Conservation (phyloP, 2,113 vertebrate genomes). For the Caloenas nicobarica region DNA sequence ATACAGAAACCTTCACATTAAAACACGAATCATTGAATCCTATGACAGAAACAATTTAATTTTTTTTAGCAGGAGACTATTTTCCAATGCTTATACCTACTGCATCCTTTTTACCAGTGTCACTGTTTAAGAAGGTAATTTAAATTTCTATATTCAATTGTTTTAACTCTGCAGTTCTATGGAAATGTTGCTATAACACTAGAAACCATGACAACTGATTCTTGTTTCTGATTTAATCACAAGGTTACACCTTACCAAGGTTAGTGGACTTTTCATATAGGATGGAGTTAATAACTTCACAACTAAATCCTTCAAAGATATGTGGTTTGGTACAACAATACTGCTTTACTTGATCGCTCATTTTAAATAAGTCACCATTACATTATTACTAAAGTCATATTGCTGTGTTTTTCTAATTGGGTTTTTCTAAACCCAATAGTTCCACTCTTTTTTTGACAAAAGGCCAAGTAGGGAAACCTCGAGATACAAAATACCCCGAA, state of each 20-base stretch:
- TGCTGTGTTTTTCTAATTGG: not conserved
- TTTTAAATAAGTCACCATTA: not conserved
- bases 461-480: not conserved
- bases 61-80: not conserved
- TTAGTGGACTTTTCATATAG: not conserved
- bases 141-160: not conserved
- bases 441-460: not conserved
- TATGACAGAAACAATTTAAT: not conserved
- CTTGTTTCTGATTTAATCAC: slow-evolving; percentile 9
- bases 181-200: slow-evolving; percentile 5
- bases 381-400: not conserved
- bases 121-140: not conserved
- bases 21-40: not conserved
- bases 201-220: slow-evolving; percentile 54
- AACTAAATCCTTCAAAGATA: not conserved
- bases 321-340: not conserved
- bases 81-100: not conserved
- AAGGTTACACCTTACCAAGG: not conserved
- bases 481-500: not conserved
- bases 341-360: not conserved
- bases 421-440: not conserved
- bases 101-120: not conserved
- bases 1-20: not conserved
- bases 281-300: not conserved
- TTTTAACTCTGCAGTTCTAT: not conserved